These are phyloP conservation scores for Frankliniella fusca DNA, from an alignment of 2,888 invertebrate species.

Conservation along the genomic window DNA sequence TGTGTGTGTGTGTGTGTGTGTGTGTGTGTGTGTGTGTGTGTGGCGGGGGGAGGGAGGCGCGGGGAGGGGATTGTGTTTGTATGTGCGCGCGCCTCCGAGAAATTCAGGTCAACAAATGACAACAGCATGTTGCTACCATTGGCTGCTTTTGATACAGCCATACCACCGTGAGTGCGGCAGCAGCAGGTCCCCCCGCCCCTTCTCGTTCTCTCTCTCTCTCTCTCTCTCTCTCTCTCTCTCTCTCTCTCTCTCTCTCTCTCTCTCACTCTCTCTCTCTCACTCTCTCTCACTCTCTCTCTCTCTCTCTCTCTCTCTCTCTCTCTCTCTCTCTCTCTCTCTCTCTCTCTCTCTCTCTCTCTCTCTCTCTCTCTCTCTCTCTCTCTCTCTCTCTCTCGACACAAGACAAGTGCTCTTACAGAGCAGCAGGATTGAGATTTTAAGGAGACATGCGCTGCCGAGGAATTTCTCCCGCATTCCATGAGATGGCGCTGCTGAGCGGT, in stretches of 20 bases:
- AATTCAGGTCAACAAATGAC: slow-evolving; percentile 26
- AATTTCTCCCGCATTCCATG: not conserved
- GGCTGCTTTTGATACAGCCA: slow-evolving; percentile 10
- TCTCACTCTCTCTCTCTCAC: too few relatives aligned
- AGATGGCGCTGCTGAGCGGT: not conserved
- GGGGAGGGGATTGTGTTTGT: not conserved
- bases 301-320: too few relatives aligned
- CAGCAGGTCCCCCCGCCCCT: too few relatives aligned
- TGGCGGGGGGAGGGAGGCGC: not conserved
- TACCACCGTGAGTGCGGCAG: slow-evolving; percentile 2
- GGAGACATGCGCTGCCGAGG: not conserved
- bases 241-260: too few relatives aligned
- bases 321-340: not conserved
- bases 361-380: too few relatives aligned
- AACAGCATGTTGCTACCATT: slow-evolving; percentile 15
- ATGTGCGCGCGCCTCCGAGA: slow-evolving; percentile 2
- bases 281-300: too few relatives aligned
- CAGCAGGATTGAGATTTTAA: slow-evolving; percentile 6
- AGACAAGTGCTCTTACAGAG: too few relatives aligned
- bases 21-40: not conserved
- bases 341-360: too few relatives aligned
- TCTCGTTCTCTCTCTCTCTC: not conserved
- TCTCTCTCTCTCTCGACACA: too few relatives aligned
- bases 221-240: too few relatives aligned
- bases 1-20: not conserved